phyloP scores from a whole-genome alignment of 2,113 vertebrate species.

The Okapia johnstoni region DNA sequence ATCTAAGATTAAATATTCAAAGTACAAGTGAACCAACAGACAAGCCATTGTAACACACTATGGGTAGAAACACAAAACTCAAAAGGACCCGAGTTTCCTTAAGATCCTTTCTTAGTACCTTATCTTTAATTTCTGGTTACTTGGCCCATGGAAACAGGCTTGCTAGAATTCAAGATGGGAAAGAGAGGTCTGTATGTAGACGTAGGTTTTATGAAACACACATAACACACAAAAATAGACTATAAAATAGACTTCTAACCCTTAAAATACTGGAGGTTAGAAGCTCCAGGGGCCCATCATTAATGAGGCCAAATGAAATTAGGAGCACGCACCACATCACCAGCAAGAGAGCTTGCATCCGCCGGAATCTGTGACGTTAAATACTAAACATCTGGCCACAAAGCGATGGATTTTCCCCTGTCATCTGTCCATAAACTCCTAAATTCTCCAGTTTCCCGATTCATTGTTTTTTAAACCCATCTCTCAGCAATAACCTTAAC shows the following conservation, averaged over 20 bases:
- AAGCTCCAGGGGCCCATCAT: not conserved
- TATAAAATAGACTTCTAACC: not conserved
- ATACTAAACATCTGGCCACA: not conserved
- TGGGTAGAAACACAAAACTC: not conserved
- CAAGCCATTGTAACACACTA: not conserved
- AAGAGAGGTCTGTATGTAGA: not conserved
- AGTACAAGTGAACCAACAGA: not conserved
- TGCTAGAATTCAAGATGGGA: not conserved
- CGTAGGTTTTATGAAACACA: not conserved
- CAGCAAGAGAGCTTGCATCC: not conserved
- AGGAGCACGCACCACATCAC: not conserved
- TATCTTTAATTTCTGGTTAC: not conserved
- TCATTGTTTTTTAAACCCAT: not conserved
- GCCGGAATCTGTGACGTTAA: not conserved
- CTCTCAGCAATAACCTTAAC: conserved; percentile 2
- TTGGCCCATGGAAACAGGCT: not conserved
- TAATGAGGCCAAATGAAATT: not conserved
- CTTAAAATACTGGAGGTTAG: not conserved
- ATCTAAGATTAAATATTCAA: conserved; percentile 33
- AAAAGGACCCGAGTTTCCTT: not conserved
- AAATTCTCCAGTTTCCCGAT: not conserved
- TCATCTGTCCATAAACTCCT: not conserved
- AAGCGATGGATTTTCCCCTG: not conserved
- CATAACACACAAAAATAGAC: not conserved
- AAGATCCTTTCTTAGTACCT: not conserved